Evolutionary conservation across 2,113 vertebrate species (phyloP).

Genomic region (Pituophis catenifer): DNA sequence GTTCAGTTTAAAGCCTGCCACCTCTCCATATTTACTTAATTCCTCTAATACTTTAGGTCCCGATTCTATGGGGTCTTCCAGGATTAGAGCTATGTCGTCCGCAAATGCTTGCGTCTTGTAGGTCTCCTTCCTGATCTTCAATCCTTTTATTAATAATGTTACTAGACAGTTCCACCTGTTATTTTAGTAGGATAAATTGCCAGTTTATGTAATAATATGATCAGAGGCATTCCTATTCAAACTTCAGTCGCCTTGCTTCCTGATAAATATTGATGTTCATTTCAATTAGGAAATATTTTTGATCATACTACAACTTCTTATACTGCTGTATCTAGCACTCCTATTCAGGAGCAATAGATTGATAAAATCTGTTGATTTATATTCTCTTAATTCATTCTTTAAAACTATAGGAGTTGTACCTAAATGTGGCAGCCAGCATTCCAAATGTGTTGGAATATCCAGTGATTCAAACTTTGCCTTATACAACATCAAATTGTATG

Average conservation of each 20-base stretch:
- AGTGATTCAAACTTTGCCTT: not conserved
- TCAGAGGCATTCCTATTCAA: not conserved
- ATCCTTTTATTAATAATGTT: too few species aligned
- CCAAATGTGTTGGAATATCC: not conserved
- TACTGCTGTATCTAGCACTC: constrained; percentile 32
- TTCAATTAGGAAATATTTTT: constrained; percentile 7
- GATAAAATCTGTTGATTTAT: constrained; percentile 48
- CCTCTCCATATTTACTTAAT: too few species aligned
- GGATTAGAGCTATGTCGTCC: too few species aligned
- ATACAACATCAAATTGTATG: not conserved
- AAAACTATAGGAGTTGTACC: not conserved
- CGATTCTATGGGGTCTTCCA: too few species aligned
- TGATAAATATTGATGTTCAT: constrained; percentile 48
- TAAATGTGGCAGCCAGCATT: not conserved
- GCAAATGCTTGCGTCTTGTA: too few species aligned
- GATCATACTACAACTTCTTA: constrained; percentile 37
- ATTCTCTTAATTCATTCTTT: constrained; percentile 35
- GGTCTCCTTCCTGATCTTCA: too few species aligned
- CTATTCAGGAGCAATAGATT: constrained; percentile 47
- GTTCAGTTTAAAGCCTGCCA: too few species aligned
- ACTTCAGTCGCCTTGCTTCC: not conserved
- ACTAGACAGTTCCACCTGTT: constrained; percentile 36
- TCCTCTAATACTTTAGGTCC: too few species aligned
- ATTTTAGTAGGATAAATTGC: not conserved
- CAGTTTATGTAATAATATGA: not conserved